phyloP scores from a whole-genome alignment of 2,797 vertebrate genomes.

The Austrolebias charrua region DNA sequence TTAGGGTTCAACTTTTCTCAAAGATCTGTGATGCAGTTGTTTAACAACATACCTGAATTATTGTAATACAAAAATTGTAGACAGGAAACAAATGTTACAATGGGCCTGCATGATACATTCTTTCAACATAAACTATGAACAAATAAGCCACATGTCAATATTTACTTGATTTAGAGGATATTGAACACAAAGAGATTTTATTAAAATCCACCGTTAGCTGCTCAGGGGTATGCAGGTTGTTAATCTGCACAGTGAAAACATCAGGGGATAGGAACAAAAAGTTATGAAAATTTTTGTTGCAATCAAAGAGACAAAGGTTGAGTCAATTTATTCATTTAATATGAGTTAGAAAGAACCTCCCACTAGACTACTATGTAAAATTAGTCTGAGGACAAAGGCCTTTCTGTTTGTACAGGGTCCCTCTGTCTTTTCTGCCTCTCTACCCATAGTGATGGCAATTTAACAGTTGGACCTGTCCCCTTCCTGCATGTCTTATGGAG shows the following conservation, averaged over 20 bases:
- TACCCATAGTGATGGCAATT: conserved; percentile 1
- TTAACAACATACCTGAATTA: neutral
- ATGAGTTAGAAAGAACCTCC: neutral
- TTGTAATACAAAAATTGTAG: neutral
- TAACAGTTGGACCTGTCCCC: neutral
- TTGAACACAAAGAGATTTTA: neutral
- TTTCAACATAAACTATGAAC: neutral
- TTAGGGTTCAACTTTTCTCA: too few relatives aligned
- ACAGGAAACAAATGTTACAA: neutral
- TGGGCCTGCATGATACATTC: neutral
- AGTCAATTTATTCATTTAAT: neutral
- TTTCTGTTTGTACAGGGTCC: neutral
- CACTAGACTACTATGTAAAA: neutral
- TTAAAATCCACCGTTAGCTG: neutral
- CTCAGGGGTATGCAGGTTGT: neutral
- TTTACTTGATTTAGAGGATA: neutral
- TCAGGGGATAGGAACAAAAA: neutral
- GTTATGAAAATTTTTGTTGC: neutral
- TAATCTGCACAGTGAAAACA: neutral
- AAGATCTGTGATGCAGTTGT: neutral
- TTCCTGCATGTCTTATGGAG: neutral
- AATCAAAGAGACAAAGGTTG: neutral
- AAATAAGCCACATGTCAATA: neutral
- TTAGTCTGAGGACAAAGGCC: neutral
- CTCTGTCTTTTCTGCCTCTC: neutral